These are phyloP conservation scores for Scaptomyza caliginosa DNA, from an alignment of 2,888 invertebrate genomes.

Conservation along the genomic window DNA sequence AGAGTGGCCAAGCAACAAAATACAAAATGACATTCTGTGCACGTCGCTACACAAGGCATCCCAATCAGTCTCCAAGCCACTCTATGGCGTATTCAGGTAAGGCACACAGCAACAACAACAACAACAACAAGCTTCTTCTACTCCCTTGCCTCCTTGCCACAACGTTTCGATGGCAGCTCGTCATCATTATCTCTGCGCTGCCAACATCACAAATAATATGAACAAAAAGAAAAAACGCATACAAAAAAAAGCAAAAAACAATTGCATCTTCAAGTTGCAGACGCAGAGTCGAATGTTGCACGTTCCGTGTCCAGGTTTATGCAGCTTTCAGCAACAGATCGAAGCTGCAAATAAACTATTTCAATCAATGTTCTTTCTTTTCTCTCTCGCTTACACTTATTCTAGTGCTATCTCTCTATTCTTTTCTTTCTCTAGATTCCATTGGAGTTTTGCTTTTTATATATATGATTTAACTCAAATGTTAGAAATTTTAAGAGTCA, in stretches of 20 bases:
- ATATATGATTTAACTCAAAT: no score
- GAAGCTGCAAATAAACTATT: conserved; percentile 76
- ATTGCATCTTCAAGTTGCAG: conserved; percentile 28
- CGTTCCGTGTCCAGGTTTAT: background rate
- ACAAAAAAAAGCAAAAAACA: conserved; percentile 33
- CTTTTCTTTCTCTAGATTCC: background rate
- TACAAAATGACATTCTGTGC: conserved; percentile 78
- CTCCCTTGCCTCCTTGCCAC: background rate
- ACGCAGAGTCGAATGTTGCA: conserved; percentile 3
- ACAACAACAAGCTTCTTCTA: conserved; percentile 11
- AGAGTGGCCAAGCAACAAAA: background rate
- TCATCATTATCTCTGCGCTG: conserved; percentile 78
- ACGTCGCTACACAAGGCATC: conserved; percentile 79
- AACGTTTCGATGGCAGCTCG: conserved; percentile 66
- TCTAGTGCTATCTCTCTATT: background rate
- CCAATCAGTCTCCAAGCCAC: conserved; percentile 78
- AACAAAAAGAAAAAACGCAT: conserved; percentile 49
- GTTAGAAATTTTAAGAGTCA: no score
- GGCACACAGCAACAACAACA: conserved; percentile 39
- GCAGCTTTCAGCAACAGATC: conserved; percentile 36
- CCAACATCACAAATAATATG: conserved; percentile 78
- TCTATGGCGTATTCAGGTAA: conserved; percentile 72
- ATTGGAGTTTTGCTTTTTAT: no score
- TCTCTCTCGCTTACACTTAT: background rate
- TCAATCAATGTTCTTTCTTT: conserved; percentile 69